phyloP scores from a whole-genome alignment of 1,140 invertebrate species.

The Asobara japonica region DNA sequence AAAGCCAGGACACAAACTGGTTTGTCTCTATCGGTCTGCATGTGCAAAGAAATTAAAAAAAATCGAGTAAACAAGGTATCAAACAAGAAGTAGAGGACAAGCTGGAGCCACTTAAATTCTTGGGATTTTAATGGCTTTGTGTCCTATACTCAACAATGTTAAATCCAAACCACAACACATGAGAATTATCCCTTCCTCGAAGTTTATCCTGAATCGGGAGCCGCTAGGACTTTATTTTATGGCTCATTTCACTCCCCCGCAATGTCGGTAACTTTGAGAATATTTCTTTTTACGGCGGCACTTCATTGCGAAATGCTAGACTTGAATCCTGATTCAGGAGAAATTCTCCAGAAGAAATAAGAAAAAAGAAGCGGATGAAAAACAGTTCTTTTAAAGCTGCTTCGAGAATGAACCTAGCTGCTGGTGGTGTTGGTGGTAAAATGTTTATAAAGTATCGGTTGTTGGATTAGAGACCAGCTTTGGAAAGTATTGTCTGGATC shows the following conservation, averaged over 20 bases:
- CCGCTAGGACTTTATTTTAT: neutral
- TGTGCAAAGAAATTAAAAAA: constrained; percentile 13
- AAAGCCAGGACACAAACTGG: constrained; percentile 46
- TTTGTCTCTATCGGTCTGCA: constrained; percentile 45
- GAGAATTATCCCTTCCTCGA: neutral
- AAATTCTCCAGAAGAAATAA: too few relatives aligned
- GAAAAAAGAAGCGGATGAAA: too few relatives aligned
- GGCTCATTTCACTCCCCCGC: neutral
- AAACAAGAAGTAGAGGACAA: neutral
- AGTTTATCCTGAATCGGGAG: neutral
- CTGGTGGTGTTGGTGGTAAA: too few relatives aligned
- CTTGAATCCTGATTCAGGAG: too few relatives aligned
- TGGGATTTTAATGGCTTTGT: neutral
- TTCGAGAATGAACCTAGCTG: too few relatives aligned
- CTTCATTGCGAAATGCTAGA: too few relatives aligned
- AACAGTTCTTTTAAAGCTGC: too few relatives aligned
- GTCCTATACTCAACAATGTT: neutral
- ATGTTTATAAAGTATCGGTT: too few relatives aligned
- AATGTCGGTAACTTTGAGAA: neutral
- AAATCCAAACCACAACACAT: neutral
- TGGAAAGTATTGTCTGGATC: too few relatives aligned
- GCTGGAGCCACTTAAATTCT: neutral
- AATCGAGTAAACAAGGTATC: neutral
- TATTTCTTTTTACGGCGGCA: neutral
- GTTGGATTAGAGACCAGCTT: too few relatives aligned